Evolutionary conservation across 1,140 invertebrate genomes (phyloP).

Genomic region (Druon quercuslanigerum): DNA sequence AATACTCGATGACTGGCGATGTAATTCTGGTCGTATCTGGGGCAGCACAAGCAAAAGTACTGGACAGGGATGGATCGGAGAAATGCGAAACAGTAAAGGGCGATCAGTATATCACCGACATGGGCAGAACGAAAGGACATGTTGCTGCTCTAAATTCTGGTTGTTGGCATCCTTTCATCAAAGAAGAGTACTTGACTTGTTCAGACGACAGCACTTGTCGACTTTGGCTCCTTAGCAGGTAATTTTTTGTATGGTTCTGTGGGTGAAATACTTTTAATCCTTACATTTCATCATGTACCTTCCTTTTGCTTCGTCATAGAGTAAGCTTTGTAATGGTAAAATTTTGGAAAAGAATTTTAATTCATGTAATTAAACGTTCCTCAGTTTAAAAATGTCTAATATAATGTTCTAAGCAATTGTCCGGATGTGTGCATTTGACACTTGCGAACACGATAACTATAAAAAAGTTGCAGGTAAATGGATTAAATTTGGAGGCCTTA

Average conservation of each 20-base stretch:
- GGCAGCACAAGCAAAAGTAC: conserved; percentile 92
- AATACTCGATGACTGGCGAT: conserved; percentile 96
- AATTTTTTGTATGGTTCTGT: background rate
- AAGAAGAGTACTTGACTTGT: conserved; percentile 96
- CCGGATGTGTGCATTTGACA: no score
- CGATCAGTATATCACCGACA: conserved; percentile 97
- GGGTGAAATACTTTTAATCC: no score
- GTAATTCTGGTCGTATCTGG: conserved; percentile 95
- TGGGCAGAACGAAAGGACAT: conserved; percentile 96
- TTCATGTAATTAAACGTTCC: no score
- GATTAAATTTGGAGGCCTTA: no score
- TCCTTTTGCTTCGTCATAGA: no score
- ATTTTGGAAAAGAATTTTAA: no score
- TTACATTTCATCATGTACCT: no score
- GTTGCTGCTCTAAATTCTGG: conserved; percentile 93
- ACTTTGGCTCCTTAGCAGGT: conserved; percentile 88
- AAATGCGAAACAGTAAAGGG: conserved; percentile 96
- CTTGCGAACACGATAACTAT: no score
- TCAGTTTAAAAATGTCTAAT: no score
- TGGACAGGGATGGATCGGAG: conserved; percentile 97
- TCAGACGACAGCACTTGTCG: conserved; percentile 94
- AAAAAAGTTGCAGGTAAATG: no score
- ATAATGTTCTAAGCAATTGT: no score
- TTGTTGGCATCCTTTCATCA: conserved; percentile 93
- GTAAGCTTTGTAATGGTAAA: no score